Conservation (phyloP, 2,797 vertebrate genomes). For the Poecilia wingei region DNA sequence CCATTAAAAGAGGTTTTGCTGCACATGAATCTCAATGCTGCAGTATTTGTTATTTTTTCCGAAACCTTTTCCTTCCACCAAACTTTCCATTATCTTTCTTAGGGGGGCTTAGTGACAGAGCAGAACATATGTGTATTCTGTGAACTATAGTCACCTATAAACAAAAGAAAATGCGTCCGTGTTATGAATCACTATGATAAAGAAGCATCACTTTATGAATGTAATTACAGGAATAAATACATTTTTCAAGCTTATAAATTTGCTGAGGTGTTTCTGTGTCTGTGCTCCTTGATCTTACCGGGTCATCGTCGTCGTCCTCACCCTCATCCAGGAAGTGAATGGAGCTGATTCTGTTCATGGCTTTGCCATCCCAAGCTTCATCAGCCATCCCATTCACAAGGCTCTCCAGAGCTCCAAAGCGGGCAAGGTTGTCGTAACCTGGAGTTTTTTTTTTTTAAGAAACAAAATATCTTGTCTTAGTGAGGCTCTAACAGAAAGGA, state of each 20-base stretch:
- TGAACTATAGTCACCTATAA: not conserved
- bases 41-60: not conserved
- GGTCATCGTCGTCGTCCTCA: constrained; percentile 91
- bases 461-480: constrained; percentile 7
- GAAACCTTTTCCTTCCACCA: not conserved
- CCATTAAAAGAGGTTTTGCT: not conserved
- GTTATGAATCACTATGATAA: not conserved
- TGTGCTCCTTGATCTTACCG: constrained; percentile 78
- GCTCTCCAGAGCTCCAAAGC: constrained; percentile 92
- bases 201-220: not conserved
- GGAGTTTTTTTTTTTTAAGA: constrained; percentile 19
- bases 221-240: not conserved
- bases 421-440: constrained; percentile 89
- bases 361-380: constrained; percentile 89
- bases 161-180: not conserved
- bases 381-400: constrained; percentile 90
- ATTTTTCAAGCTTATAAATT: not conserved
- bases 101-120: not conserved
- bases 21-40: not conserved
- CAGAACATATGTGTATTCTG: not conserved
- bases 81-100: not conserved
- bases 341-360: constrained; percentile 90
- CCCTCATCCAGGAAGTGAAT: constrained; percentile 95
- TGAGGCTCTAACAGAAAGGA: not conserved
- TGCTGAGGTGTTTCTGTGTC: not conserved